These are phyloP conservation scores for Gymnodraco acuticeps DNA, from an alignment of 2,797 vertebrate species.

Conservation along the genomic window DNA sequence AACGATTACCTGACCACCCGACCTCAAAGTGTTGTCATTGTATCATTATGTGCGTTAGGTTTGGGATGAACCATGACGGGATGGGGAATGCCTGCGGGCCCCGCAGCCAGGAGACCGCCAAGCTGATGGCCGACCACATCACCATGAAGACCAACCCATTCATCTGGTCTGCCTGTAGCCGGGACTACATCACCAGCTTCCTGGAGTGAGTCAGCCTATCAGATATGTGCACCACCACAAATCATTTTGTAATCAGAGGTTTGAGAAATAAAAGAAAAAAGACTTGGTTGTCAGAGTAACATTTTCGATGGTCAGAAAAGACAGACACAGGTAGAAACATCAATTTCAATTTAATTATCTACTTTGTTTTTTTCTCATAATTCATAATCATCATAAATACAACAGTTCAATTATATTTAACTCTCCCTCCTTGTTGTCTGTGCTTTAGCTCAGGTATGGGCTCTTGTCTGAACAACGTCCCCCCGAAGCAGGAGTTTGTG, in stretches of 20 bases:
- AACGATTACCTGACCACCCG: conserved; percentile 22
- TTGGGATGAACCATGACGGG: conserved; percentile 98
- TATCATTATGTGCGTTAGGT: conserved; percentile 83
- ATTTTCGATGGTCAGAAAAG: conserved; percentile 34
- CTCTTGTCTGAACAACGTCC: conserved; percentile 94
- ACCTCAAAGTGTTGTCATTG: conserved; percentile 60
- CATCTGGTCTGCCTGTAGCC: conserved; percentile 97
- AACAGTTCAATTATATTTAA: neutral
- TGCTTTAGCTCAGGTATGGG: conserved; percentile 92
- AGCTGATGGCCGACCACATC: conserved; percentile 99
- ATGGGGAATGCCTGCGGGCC: conserved; percentile 96
- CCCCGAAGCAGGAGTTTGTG: conserved; percentile 94
- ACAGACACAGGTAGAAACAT: conserved; percentile 3
- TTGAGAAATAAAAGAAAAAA: conserved; percentile 17
- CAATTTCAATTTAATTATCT: neutral
- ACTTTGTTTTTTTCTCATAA: neutral
- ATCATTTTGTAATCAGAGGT: conserved; percentile 57
- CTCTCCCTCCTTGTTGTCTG: neutral
- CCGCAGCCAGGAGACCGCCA: conserved; percentile 95
- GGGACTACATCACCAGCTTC: conserved; percentile 99
- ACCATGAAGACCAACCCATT: conserved; percentile 99
- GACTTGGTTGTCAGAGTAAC: conserved; percentile 14
- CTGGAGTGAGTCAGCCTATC: conserved; percentile 91
- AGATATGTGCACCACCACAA: conserved; percentile 53
- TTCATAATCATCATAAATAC: neutral